phyloP scores from a whole-genome alignment of 1,140 invertebrate genomes.

The Bombyx mandarina region DNA sequence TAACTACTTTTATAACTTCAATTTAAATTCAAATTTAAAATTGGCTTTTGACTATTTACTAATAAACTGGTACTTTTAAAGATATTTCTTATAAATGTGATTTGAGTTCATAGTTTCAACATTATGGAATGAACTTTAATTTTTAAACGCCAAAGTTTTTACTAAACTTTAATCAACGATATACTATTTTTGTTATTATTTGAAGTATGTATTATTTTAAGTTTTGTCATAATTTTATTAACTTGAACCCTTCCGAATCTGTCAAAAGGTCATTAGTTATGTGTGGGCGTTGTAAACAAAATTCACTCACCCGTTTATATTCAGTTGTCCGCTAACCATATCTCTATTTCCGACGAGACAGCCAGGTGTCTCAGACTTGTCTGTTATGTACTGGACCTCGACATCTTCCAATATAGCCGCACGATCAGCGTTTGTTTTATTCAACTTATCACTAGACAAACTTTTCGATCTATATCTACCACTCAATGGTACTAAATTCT shows the following conservation, averaged over 20 bases:
- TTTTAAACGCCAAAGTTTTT: neutral
- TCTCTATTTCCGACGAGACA: constrained; percentile 51
- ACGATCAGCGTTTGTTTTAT: constrained; percentile 52
- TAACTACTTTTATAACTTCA: too few species aligned
- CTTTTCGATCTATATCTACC: constrained; percentile 56
- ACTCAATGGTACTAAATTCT: constrained; percentile 43
- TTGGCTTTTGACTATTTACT: too few species aligned
- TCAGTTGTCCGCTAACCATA: constrained; percentile 33
- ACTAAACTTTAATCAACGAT: too few species aligned
- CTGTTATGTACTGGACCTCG: constrained; percentile 50
- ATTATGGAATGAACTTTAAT: neutral
- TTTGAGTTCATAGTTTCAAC: neutral
- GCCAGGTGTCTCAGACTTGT: constrained; percentile 53
- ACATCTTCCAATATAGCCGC: constrained; percentile 61
- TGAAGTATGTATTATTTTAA: too few species aligned
- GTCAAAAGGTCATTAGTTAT: neutral
- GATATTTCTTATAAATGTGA: neutral
- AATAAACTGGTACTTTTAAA: too few species aligned
- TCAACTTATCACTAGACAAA: constrained; percentile 65
- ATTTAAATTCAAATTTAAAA: too few species aligned
- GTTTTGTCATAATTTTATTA: neutral
- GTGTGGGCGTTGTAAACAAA: neutral
- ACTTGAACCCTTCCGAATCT: neutral
- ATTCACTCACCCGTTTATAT: constrained; percentile 38
- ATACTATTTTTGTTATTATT: too few species aligned